Evolutionary conservation across 2,113 vertebrate genomes (phyloP), one percentile per base, ranked within the genome.

Genomic region (Tautogolabrus adspersus): DNA sequence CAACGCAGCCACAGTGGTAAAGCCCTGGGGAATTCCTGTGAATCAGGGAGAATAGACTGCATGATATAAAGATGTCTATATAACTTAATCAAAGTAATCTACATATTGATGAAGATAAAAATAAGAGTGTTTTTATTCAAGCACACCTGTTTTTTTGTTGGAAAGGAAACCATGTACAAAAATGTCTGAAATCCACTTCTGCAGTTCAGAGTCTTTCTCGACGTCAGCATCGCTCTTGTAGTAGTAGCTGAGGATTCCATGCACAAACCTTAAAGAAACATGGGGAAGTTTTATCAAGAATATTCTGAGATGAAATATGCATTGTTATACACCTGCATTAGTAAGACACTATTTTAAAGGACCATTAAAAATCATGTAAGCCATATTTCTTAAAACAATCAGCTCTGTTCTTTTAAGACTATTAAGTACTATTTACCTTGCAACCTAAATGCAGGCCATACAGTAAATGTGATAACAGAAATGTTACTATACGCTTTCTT

Each of bases 101-200:
- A 60, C 0, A 68, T 8, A 51, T 40, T 9, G 2, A 42, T 42
- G 40, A 42, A 42, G 40, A 42, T 11, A 42, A 11, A 42, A 2
- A 1, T 34, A 42, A 11, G 13, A 26, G n/a, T n/a, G 26, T 26
- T 26, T 26, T 26, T 26, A 26, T 26, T 1, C 1, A 40, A 42
- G 30, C 30, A n/a, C 68, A 96, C 95, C 96, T 90, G 92, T 89
- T 56, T 44, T 15, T 42, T 66, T 46, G 0, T 91, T 79, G 30
- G 88, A 89, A n/a, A 95, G 89, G 11, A 96, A 94, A 1, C 94
- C 95, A n/a, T 95, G 86, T 46, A 90, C 86, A 81, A 93, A 96
- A 90, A 96, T 96, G 66, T 96, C 96, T 7, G 59, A 58, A 55
- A 95, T 91, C 95, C 95, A 96, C 21, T 64, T 90, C 81, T 96